Evolutionary conservation across 2,888 invertebrate genomes (phyloP).

Genomic region (Caenorhabditis becei): DNA sequence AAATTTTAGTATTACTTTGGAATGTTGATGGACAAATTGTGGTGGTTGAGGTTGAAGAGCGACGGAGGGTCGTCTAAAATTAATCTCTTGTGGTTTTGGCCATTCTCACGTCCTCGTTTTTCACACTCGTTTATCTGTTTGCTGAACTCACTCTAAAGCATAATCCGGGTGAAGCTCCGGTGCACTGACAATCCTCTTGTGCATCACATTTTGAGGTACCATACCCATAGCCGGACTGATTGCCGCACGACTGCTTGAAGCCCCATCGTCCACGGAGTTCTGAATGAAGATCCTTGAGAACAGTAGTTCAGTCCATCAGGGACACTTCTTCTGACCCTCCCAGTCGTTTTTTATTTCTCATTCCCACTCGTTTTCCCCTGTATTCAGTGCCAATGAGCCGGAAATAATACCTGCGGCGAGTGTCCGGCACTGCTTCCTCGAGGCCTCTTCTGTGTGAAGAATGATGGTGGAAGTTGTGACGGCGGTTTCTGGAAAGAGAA

Average conservation of each 20-base stretch:
- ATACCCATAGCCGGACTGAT: slow-evolving; percentile 57
- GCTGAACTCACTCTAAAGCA: slow-evolving; percentile 40
- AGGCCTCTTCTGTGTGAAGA: slow-evolving; percentile 49
- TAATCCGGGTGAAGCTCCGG: slow-evolving; percentile 61
- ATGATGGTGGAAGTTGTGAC: slow-evolving; percentile 53
- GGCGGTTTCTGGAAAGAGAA: slow-evolving; percentile 50
- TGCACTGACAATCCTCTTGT: slow-evolving; percentile 60
- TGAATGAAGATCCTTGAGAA: slow-evolving; percentile 15
- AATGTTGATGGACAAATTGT: slow-evolving; percentile 55
- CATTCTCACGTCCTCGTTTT: neutral
- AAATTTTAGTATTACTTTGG: slow-evolving; percentile 40
- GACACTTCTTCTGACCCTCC: too few species aligned
- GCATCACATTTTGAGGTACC: slow-evolving; percentile 32
- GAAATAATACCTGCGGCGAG: slow-evolving; percentile 60
- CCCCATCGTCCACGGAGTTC: slow-evolving; percentile 55
- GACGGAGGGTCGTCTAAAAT: slow-evolving; percentile 34
- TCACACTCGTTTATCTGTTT: neutral
- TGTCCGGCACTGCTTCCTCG: slow-evolving; percentile 68
- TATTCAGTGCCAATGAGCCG: slow-evolving; percentile 9
- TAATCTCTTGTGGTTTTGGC: neutral
- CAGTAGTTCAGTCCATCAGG: too few species aligned
- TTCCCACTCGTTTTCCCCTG: too few species aligned
- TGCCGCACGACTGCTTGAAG: slow-evolving; percentile 59
- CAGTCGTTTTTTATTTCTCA: too few species aligned
- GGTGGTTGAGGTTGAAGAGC: slow-evolving; percentile 24